These are phyloP conservation scores for Cyanistes caeruleus DNA, from an alignment of 2,113 vertebrate genomes.

Conservation along the genomic window DNA sequence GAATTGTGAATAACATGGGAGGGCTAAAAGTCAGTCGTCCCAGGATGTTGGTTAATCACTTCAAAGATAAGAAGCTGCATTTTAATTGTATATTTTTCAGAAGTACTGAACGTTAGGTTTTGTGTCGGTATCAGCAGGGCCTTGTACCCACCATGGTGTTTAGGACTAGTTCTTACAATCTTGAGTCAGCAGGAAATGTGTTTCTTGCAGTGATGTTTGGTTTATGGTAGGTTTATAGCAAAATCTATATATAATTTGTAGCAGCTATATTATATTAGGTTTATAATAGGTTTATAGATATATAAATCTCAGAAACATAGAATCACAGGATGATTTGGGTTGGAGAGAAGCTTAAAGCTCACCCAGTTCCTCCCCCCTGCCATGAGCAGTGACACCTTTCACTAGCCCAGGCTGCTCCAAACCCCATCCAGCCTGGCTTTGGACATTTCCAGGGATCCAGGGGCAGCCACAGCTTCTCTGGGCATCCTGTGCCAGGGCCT, in stretches of 20 bases:
- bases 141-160: background rate
- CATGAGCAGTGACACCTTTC: background rate
- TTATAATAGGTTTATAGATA: background rate
- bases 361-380: background rate
- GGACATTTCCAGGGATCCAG: background rate
- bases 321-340: background rate
- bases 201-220: background rate
- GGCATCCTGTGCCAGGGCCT: background rate
- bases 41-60: background rate
- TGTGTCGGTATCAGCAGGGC: background rate
- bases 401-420: fast-evolving
- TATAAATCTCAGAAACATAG: background rate
- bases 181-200: background rate
- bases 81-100: background rate
- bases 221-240: background rate
- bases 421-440: fast-evolving
- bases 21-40: background rate
- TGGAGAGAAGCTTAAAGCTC: background rate
- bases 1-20: slow-evolving; percentile 31
- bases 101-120: background rate
- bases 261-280: background rate
- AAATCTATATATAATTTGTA: background rate
- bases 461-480: background rate
- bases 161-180: background rate
- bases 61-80: background rate